Evolutionary conservation across 2,888 invertebrate species (phyloP).

Genomic region (Pecten maximus): DNA sequence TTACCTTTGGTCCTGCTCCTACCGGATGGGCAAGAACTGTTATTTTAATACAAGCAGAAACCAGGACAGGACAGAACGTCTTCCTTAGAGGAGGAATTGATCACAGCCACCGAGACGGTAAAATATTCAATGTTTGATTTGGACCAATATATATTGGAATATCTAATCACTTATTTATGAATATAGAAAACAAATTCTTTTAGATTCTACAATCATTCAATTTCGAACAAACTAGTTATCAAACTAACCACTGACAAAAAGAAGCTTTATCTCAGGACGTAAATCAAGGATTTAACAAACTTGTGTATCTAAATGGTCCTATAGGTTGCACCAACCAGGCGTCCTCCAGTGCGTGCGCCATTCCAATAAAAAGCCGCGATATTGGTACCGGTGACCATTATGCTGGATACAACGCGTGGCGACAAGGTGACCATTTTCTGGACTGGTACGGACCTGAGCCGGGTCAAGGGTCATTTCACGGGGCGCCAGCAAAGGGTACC

Average conservation of each 20-base stretch:
- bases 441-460: constrained; percentile 78
- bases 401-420: constrained; percentile 74
- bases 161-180: no score
- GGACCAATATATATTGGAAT: not conserved
- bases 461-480: constrained; percentile 72
- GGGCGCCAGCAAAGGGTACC: constrained; percentile 68
- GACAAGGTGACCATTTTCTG: constrained; percentile 70
- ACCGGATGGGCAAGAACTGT: constrained; percentile 78
- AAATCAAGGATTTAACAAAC: not conserved
- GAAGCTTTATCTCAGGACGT: not conserved
- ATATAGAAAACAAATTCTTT: no score
- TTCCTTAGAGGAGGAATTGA: constrained; percentile 83
- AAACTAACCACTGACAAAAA: no score
- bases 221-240: no score
- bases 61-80: constrained; percentile 81
- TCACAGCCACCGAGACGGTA: constrained; percentile 70
- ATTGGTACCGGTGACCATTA: constrained; percentile 67
- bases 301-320: not conserved
- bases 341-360: constrained; percentile 68
- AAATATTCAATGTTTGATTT: not conserved
- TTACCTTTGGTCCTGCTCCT: constrained; percentile 46
- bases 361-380: constrained; percentile 69
- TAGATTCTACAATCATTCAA: no score
- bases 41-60: constrained; percentile 79
- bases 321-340: constrained; percentile 66